phyloP scores from a whole-genome alignment of 2,113 vertebrate species.

The Choloepus hoffmanni region DNA sequence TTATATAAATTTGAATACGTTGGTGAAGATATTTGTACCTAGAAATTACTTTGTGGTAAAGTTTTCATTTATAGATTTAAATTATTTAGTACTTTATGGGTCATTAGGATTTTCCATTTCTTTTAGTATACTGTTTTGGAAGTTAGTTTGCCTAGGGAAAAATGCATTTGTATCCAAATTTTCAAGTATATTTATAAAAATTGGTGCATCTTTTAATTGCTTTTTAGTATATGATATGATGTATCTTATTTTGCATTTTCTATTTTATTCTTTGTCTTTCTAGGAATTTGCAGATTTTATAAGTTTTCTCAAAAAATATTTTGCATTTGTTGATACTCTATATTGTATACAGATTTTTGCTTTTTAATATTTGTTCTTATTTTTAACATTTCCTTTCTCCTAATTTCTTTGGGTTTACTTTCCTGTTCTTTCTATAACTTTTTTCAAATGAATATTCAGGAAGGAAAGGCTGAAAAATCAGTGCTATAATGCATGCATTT shows the following conservation, averaged over 20 bases:
- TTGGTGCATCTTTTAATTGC: no score
- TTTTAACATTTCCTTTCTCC: background rate
- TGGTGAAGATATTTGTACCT: background rate
- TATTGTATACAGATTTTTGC: background rate
- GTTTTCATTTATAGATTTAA: background rate
- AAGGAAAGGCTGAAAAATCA: background rate
- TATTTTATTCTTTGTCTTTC: background rate
- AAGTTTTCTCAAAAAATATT: background rate
- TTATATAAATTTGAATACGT: background rate
- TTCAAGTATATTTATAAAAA: background rate
- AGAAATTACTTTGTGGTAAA: background rate
- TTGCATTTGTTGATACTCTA: background rate
- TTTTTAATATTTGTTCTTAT: background rate
- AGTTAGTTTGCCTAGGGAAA: background rate
- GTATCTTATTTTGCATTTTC: background rate
- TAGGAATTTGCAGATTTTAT: no score
- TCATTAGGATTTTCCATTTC: background rate
- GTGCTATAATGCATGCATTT: rapidly evolving
- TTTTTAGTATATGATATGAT: background rate
- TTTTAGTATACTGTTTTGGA: background rate
- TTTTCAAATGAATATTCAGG: background rate
- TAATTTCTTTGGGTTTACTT: background rate
- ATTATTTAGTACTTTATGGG: background rate
- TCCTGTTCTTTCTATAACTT: background rate
- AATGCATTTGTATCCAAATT: background rate